Conservation (phyloP, 2,113 vertebrate species). For the Myanophis thanlyinensis region DNA sequence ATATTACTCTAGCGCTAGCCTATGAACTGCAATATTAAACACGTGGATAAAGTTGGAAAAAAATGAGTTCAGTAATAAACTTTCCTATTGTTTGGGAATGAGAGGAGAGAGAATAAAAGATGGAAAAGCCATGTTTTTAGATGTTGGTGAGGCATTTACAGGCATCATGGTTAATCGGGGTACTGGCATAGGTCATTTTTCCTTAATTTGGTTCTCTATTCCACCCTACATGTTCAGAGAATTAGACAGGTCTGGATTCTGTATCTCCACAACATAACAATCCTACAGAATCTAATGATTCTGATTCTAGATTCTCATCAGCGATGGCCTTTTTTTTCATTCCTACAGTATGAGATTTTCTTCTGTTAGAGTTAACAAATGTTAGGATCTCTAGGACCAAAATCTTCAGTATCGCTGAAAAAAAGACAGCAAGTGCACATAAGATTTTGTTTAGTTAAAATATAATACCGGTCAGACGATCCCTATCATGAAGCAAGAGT, state of each 20-base stretch:
- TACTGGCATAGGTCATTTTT: not conserved
- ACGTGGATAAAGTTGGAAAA: not conserved
- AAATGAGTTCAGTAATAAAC: not conserved
- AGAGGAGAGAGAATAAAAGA: not conserved
- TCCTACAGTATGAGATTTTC: not conserved
- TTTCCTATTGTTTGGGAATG: not conserved
- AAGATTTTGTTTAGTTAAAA: not conserved
- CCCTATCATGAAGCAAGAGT: not conserved
- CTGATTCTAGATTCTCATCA: not conserved
- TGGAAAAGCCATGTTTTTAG: not conserved
- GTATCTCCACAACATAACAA: not conserved
- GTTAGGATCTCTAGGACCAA: not conserved
- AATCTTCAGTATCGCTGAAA: not conserved
- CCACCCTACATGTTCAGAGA: not conserved
- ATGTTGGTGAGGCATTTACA: not conserved
- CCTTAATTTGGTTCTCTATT: not conserved
- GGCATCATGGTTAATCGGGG: not conserved
- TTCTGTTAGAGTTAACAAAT: not conserved
- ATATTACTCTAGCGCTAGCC: not conserved
- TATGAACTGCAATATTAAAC: not conserved
- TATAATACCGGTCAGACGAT: not conserved
- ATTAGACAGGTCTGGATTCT: not conserved
- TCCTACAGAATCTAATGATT: not conserved
- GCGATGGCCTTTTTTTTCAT: not conserved
- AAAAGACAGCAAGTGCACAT: not conserved